These are phyloP conservation scores for Lasioglossum calceatum DNA, from an alignment of 2,888 invertebrate species.

Conservation along the genomic window DNA sequence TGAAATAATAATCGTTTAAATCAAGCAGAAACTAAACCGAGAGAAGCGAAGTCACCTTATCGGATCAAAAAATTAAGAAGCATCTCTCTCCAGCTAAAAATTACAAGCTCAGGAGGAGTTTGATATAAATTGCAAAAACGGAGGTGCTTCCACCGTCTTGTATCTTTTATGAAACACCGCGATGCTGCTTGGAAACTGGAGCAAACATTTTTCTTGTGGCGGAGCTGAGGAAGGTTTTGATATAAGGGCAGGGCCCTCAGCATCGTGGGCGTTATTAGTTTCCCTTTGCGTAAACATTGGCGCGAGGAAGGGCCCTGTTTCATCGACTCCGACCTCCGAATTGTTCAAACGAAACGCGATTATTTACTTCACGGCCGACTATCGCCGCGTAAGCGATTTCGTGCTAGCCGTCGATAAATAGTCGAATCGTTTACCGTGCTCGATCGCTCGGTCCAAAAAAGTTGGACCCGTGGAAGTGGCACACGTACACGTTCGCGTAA, in stretches of 20 bases:
- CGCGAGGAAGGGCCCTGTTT: neutral
- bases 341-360: conserved; percentile 41
- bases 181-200: neutral
- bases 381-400: conserved; percentile 52
- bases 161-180: neutral
- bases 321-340: neutral
- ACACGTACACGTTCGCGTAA: neutral
- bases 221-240: neutral
- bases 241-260: neutral
- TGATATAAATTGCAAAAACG: neutral
- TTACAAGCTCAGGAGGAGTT: neutral
- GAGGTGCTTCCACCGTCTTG: neutral
- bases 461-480: neutral
- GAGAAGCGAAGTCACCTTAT: neutral
- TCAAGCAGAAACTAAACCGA: neutral
- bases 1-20: neutral
- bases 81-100: neutral
- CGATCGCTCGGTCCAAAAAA: conserved; percentile 37
- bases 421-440: conserved; percentile 49
- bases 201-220: neutral
- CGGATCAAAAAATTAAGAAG: neutral
- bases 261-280: neutral
- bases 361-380: conserved; percentile 35
- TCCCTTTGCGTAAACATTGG: neutral
- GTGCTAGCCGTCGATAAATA: conserved; percentile 36